A percentile compares a stretch with the other conserved stretches of the same genome.
Conservation (phyloP, 30 jellyfish, hydroid and myxozoan species). For the Sanderia malayensis region DNA sequence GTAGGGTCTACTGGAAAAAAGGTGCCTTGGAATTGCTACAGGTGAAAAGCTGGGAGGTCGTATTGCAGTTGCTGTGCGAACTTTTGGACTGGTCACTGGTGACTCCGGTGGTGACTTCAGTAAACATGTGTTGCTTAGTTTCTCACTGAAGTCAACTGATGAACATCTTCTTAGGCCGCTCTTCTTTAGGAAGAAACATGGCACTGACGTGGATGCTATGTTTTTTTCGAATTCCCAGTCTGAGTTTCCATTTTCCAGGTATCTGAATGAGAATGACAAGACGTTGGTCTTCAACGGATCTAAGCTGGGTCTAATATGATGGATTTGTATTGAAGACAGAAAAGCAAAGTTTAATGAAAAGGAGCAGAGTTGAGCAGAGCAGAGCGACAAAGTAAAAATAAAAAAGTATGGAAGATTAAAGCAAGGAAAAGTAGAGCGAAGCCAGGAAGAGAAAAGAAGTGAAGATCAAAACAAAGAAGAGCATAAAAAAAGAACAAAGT, state of each 20-base stretch:
- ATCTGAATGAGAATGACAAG: no score
- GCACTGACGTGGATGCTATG: constrained; percentile 23
- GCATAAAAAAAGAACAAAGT: neutral
- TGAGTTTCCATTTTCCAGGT: constrained; percentile 19
- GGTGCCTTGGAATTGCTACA: constrained; percentile 12
- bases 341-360: neutral
- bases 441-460: neutral
- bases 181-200: constrained; percentile 43
- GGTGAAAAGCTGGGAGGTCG: constrained; percentile 34
- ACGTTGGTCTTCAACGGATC: no score
- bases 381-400: no score
- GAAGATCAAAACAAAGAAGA: neutral
- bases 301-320: no score
- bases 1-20: constrained; percentile 15
- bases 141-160: constrained; percentile 30
- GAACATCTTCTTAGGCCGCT: neutral
- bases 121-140: constrained; percentile 9
- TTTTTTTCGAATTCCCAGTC: constrained; percentile 64
- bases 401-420: neutral
- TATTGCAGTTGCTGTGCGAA: neutral
- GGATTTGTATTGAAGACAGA: no score
- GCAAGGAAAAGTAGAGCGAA: neutral
- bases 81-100: constrained; percentile 46
- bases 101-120: constrained; percentile 43
- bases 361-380: neutral